Base-by-base conservation (phyloP, 1,140 invertebrate genomes). In the Whitmania pigra region DNA sequence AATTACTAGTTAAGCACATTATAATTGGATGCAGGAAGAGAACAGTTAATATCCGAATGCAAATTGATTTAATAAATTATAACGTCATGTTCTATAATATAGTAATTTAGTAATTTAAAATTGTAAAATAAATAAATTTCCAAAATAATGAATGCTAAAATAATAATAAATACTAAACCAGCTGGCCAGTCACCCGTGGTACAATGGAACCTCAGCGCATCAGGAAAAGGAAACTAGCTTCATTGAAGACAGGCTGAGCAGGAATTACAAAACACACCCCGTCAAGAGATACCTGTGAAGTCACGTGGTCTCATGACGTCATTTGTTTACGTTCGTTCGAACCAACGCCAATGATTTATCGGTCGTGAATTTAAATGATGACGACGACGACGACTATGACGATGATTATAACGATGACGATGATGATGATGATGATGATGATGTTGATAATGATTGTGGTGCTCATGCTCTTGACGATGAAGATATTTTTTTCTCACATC, bases 251-350 rank as follows among this genome's bases (percentile, higher is more conserved):
- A 3, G 57, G 0, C 29, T 63, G 3, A 25, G 13, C 57, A 63
- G 57, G 29, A 63, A 63, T 63, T 63, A 63, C 29, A 63, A 63
- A 63, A 63, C 57, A 7, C 57, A 63, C 57, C 57, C 57, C 22
- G 22, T 63, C 22, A 63, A 63, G 18, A 22, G 57, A 17, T 63
- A 63, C 29, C 29, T 63, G 3, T 63, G 29, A 63, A 4, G 22
- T 22, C 57, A 63, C 29, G 29, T n/a, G n/a, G n/a, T n/a, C n/a
- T n/a, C n/a, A 63, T 25, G 22, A 25, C 22, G 22, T 25, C 29
- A 63, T 20, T 25, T 63, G 29, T 63, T 63, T 63, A 63, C 18
- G 29, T 17, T 13, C 9, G 18, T 63, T 63, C 29, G n/a, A 22
- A 13, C 57, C 57, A n/a, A 63, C 27, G 11, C 3, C 11, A 7